These are phyloP conservation scores for Andrena haemorrhoa DNA, from an alignment of 2,888 invertebrate genomes.

Conservation along the genomic window DNA sequence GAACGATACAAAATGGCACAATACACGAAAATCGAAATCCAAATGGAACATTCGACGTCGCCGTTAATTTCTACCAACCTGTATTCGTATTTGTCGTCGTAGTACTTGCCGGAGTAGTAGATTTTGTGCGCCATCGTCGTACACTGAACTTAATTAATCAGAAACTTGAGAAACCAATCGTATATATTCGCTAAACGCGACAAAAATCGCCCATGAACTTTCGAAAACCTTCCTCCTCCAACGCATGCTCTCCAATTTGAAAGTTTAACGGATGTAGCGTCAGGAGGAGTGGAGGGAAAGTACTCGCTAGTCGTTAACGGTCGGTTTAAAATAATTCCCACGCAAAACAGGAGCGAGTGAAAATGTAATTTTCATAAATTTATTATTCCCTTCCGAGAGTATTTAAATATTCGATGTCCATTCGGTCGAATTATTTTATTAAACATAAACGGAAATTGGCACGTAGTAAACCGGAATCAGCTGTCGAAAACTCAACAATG, in stretches of 20 bases:
- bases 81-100: slow-evolving; percentile 96
- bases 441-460: slow-evolving; percentile 30
- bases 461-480: slow-evolving; percentile 57
- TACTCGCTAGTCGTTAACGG: slow-evolving; percentile 60
- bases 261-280: slow-evolving; percentile 79
- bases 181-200: slow-evolving; percentile 15
- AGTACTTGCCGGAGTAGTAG: slow-evolving; percentile 97
- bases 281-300: slow-evolving; percentile 59
- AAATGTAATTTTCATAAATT: background rate
- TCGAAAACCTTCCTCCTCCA: slow-evolving; percentile 59
- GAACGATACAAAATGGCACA: slow-evolving; percentile 55
- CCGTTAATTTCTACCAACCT: slow-evolving; percentile 87
- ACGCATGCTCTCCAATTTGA: slow-evolving; percentile 74
- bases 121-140: slow-evolving; percentile 89
- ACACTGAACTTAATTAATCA: slow-evolving; percentile 6
- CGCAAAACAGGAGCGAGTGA: too few relatives aligned
- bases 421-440: slow-evolving; percentile 1
- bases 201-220: slow-evolving; percentile 41
- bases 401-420: background rate
- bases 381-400: background rate
- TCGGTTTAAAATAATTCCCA: background rate
- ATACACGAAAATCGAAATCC: slow-evolving; percentile 34
- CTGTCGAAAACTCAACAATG: slow-evolving; percentile 59
- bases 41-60: slow-evolving; percentile 34
- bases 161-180: background rate